Percentiles rank a stretch among this genome's conserved stretches.
These are phyloP conservation scores for Formica aserva DNA, from an alignment of 2,888 invertebrate species.

Conservation along the genomic window DNA sequence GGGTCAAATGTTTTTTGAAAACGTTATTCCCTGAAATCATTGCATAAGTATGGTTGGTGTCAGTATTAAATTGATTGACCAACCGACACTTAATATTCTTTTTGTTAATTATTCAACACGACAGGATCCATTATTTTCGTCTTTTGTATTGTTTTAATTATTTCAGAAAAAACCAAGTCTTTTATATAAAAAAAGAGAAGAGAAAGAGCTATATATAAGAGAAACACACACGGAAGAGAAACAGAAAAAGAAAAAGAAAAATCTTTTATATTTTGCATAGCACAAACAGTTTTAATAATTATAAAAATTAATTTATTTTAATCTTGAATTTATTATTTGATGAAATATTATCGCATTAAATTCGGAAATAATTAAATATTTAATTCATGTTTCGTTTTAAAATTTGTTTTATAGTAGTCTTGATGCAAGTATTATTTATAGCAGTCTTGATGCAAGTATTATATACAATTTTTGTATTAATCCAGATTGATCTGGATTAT, in stretches of 20 bases:
- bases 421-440: neutral
- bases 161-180: neutral
- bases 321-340: neutral
- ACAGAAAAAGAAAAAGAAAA: neutral
- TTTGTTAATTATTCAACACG: neutral
- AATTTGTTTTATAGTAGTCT: neutral
- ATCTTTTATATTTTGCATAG: neutral
- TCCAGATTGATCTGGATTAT: neutral
- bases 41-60: constrained; percentile 44
- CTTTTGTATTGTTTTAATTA: neutral
- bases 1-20: constrained; percentile 74
- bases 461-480: neutral
- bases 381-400: neutral
- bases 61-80: constrained; percentile 31
- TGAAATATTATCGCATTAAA: neutral
- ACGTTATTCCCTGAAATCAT: constrained; percentile 54
- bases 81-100: neutral
- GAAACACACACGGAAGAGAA: too few relatives aligned
- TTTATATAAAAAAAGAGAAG: neutral
- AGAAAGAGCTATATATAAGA: too few relatives aligned
- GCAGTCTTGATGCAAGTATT: neutral
- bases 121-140: neutral
- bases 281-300: neutral
- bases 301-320: neutral
- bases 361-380: neutral